Conservation (phyloP, 2,888 invertebrate genomes). For the Meganola albula region DNA sequence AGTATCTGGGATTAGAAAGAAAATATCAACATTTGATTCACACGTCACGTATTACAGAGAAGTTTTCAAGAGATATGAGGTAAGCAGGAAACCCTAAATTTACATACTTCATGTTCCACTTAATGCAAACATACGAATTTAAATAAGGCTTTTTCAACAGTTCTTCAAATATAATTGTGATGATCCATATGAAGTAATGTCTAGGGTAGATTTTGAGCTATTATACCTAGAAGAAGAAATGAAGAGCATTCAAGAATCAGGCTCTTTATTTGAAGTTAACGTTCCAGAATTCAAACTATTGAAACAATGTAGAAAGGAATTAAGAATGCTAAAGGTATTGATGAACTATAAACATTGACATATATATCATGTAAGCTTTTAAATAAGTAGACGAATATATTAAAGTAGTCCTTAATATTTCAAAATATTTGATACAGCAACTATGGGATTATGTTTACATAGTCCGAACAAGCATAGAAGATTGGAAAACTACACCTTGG, state of each 20-base stretch:
- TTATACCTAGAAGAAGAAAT: conserved; percentile 90
- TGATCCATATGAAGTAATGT: conserved; percentile 85
- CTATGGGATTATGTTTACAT: conserved; percentile 97
- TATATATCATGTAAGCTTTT: no score
- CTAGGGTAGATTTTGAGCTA: conserved; percentile 88
- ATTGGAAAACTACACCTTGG: conserved; percentile 99
- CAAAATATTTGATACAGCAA: no score
- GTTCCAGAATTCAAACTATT: conserved; percentile 96
- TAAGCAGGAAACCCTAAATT: no score
- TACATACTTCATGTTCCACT: no score
- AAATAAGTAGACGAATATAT: no score
- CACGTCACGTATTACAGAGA: conserved; percentile 91
- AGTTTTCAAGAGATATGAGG: conserved; percentile 86
- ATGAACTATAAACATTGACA: no score
- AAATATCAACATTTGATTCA: conserved; percentile 90
- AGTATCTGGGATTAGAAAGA: conserved; percentile 92
- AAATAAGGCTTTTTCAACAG: no score
- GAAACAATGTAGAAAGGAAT: conserved; percentile 93
- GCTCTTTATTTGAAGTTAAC: conserved; percentile 95
- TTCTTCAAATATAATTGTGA: conserved; percentile 86
- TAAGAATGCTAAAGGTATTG: conserved; percentile 90
- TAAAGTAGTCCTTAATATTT: no score
- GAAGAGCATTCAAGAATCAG: conserved; percentile 90
- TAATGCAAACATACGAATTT: no score
- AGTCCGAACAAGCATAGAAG: conserved; percentile 93